Conservation (phyloP, 2,797 vertebrate species). For the Champsocephalus esox region DNA sequence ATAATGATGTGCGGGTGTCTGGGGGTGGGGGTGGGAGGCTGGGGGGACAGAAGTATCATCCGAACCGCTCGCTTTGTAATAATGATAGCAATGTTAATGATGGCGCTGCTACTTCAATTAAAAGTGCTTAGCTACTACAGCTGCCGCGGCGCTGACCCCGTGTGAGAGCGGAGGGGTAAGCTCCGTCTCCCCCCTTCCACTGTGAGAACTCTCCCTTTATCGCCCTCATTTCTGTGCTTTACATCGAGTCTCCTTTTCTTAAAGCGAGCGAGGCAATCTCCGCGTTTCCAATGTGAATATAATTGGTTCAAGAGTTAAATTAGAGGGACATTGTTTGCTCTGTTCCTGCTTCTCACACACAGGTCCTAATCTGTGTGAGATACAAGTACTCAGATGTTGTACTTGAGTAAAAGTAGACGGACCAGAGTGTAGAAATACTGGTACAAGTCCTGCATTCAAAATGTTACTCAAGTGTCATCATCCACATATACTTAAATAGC, state of each 20-base stretch:
- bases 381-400: too few species aligned
- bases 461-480: too few species aligned
- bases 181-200: background rate
- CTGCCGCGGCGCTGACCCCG: conserved; percentile 47
- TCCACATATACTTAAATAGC: too few species aligned
- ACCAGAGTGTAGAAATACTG: too few species aligned
- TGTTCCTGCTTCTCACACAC: conserved; percentile 4
- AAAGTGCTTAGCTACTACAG: conserved; percentile 70
- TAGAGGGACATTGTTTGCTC: conserved; percentile 24
- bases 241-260: conserved; percentile 1
- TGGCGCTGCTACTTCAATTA: conserved; percentile 75
- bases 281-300: background rate
- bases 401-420: too few species aligned
- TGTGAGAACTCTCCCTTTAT: conserved; percentile 34
- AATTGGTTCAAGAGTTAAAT: conserved; percentile 24
- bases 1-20: conserved; percentile 84
- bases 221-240: conserved; percentile 13
- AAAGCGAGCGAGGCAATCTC: conserved; percentile 27
- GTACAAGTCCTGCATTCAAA: too few species aligned
- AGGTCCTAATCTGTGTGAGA: too few species aligned
- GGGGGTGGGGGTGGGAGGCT: conserved; percentile 45
- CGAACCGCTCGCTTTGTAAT: conserved; percentile 73
- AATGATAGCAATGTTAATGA: conserved; percentile 80
- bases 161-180: conserved; percentile 44
- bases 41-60: conserved; percentile 71